Evolutionary conservation across 2,113 vertebrate species (phyloP).

Genomic region (Spheniscus mendiculus): DNA sequence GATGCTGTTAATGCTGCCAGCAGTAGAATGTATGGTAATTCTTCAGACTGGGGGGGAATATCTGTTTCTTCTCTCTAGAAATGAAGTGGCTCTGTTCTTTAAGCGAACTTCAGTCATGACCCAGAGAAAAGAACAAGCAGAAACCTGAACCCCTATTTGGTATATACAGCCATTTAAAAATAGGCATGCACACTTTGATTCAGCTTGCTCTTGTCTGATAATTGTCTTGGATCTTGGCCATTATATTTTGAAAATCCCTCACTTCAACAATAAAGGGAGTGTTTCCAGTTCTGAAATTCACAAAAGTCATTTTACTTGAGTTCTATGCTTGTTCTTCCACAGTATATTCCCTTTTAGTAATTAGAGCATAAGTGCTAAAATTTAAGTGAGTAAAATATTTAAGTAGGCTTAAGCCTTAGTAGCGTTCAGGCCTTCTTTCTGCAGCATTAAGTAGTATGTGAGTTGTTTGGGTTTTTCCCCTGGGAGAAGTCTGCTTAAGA

Average conservation of each 20-base stretch:
- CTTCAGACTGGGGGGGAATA: background rate
- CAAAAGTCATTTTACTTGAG: background rate
- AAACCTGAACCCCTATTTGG: background rate
- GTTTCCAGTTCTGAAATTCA: background rate
- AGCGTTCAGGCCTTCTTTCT: background rate
- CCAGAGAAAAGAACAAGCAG: background rate
- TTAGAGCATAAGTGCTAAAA: background rate
- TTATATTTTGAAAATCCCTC: background rate
- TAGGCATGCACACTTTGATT: background rate
- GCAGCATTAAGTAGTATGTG: background rate
- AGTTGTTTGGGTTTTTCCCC: background rate
- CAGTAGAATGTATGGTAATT: background rate
- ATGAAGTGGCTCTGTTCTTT: background rate
- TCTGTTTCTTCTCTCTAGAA: background rate
- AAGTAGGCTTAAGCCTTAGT: background rate
- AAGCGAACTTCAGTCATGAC: background rate
- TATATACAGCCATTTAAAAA: background rate
- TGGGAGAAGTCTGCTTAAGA: background rate
- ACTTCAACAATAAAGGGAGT: background rate
- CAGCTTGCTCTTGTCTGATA: background rate
- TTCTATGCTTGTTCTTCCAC: background rate
- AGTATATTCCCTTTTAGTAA: background rate
- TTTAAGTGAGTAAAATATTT: background rate
- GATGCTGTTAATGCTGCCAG: background rate
- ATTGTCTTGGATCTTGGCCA: background rate